Base-by-base conservation (phyloP, 2,113 vertebrate genomes). In the Ginglymostoma cirratum region DNA sequence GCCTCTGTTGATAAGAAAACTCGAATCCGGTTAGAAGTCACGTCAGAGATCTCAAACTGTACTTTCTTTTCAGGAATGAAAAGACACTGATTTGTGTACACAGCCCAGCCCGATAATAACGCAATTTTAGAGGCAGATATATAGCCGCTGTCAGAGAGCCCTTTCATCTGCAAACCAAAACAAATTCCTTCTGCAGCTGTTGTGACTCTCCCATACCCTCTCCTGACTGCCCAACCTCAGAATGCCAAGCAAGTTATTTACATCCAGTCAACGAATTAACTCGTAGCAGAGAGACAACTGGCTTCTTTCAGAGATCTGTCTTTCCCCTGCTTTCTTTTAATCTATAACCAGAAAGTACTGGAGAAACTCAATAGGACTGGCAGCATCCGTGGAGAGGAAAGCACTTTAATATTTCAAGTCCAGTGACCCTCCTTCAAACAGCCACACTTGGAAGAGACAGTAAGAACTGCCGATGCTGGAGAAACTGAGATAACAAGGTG, bases 181-280 rank as follows among this genome's bases (percentile, higher is more conserved):
- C 55, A 90, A 90, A 61, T 90, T 90, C 87, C 52, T 90, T 90
- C 52, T 34, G 52, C 87, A 90, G 87, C 87, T 90, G 87, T 90
- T 90, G 27, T 30, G 87, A 90, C 87, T 61, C 17, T 24, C 48
- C 87, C 55, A 61, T 48, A 48, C 48, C 52, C 27, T 12, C 24
- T 61, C 24, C 45, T 52, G 4, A 55, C 8, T 55, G 45, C 86
- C 52, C 86, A 34, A 55, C 27, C 42, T 90, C 87, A 61, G 87
- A 17, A n/a, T 90, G 34, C 87, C 87, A 27, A 65, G 87, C 27
- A 90, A 90, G 52, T 90, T 90, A 90, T 61, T 65, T 61, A 61
- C 87, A n/a, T 52, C 52, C 87, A 90, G 55, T 34, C 87, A 90
- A 12, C 27, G 52, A 90, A 90, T 61, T 34, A 61, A 90, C 27